Evolutionary conservation across 2,113 vertebrate genomes (phyloP), one percentile per base, ranked within the genome.

Genomic region (Paramormyrops kingsleyae): DNA sequence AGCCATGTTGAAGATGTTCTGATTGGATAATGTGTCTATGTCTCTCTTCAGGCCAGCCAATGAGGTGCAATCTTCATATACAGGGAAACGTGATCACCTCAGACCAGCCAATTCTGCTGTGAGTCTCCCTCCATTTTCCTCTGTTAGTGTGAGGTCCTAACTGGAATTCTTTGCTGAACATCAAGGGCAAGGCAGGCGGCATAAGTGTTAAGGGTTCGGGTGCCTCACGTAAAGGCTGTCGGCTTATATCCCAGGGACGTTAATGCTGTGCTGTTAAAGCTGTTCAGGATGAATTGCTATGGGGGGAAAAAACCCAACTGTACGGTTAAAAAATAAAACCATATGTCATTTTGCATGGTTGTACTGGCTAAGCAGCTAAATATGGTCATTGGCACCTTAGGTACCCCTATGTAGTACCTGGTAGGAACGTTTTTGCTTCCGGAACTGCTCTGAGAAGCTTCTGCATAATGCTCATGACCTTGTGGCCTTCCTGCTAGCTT

Each of bases 51-150:
- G 98, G 98, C 83, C 98, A 99, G 56, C 98, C 99, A 12, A 99
- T 99, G 99, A 99, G 99, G 94, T 99, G 98, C 94, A 99, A 99
- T 94, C 98, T 99, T 93, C 98, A 99, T 91, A 96, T 99, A 94
- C 99, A 99, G 90, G 98, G 98, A 87, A 99, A 96, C 87, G 96
- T 99, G 89, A 99, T 99, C 96, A 99, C 98, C 39, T 99, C 98
- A 88, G 98, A 99, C 92, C 98, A 99, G 93, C 98, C 98, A 92
- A 99, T 99, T 95, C 93, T 99, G 83, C 96, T 99, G 99, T 99
- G 94, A 98, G 96, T 98, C n/a, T 87, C n/a, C 1, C 1, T 52
- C 31, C 2, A 17, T 74, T 1, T 50, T 4, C 42, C 47, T 21
- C 56, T 50, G 21, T 77, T 39, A 77, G 5, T 6, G 3, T 77